phyloP scores from a whole-genome alignment of 2,888 invertebrate species.

The Blastobasis lacticolella region DNA sequence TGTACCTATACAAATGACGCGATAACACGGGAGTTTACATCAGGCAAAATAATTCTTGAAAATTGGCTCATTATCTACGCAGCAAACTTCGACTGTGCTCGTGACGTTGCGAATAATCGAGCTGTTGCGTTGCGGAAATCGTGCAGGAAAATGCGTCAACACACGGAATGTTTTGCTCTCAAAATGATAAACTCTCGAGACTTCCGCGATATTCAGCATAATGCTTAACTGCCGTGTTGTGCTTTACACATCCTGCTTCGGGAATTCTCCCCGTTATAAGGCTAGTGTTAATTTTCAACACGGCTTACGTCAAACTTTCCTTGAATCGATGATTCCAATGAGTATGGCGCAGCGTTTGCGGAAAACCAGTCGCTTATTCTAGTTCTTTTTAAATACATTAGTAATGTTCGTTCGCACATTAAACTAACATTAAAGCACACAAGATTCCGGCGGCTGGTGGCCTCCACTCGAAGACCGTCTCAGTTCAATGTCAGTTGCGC shows the following conservation, averaged over 20 bases:
- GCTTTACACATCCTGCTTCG: conserved; percentile 38
- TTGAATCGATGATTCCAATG: conserved; percentile 16
- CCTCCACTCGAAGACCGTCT: conserved; percentile 56
- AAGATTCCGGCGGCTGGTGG: conserved; percentile 52
- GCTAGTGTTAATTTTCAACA: conserved; percentile 22
- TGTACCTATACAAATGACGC: not conserved
- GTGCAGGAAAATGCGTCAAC: conserved; percentile 30
- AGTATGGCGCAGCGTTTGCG: conserved; percentile 14
- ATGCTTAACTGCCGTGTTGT: conserved; percentile 23
- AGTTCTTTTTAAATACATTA: conserved; percentile 12
- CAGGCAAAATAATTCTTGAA: not conserved
- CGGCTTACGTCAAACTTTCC: conserved; percentile 32
- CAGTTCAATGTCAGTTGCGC: conserved; percentile 72
- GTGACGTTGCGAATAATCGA: conserved; percentile 1
- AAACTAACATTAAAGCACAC: conserved; percentile 44
- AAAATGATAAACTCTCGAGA: conserved; percentile 23
- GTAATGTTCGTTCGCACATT: conserved; percentile 27
- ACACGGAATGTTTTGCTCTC: conserved; percentile 32
- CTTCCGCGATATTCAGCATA: conserved; percentile 26
- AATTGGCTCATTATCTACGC: not conserved
- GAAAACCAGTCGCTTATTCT: conserved; percentile 21
- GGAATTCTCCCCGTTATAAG: conserved; percentile 30
- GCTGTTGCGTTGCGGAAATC: conserved; percentile 5
- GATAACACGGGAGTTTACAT: not conserved
- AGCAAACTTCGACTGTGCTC: not conserved